phyloP scores from a whole-genome alignment of 2,113 vertebrate species.

The Corapipo altera region DNA sequence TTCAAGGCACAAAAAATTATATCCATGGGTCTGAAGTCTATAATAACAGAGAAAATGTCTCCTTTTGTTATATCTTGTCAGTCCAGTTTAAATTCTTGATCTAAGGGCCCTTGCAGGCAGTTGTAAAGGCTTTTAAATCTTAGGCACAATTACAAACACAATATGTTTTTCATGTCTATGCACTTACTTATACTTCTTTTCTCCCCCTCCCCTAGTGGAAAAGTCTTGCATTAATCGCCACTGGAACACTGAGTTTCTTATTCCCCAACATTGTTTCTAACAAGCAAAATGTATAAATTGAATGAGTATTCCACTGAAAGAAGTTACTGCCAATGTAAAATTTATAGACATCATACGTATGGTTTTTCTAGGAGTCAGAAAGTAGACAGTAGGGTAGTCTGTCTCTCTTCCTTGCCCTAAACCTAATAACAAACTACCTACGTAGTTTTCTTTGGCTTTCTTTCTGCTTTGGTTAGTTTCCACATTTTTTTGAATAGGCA shows the following conservation, averaged over 20 bases:
- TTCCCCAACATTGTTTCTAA: background rate
- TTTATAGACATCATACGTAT: background rate
- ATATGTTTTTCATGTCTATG: background rate
- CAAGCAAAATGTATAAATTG: background rate
- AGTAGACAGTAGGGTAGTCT: background rate
- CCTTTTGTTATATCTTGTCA: background rate
- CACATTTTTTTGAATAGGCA: background rate
- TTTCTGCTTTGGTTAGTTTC: background rate
- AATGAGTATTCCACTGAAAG: background rate
- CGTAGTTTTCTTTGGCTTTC: background rate
- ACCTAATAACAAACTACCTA: background rate
- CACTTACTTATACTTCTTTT: background rate
- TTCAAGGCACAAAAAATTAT: background rate
- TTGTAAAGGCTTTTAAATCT: background rate
- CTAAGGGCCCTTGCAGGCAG: background rate
- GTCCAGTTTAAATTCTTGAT: background rate
- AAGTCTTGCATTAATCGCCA: background rate
- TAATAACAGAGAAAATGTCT: background rate
- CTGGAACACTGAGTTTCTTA: background rate
- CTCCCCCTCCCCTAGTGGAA: rapidly evolving
- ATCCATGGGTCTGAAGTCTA: background rate
- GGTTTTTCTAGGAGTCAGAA: background rate
- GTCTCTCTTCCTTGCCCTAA: background rate
- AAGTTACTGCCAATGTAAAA: background rate
- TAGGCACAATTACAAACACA: background rate